Evolutionary conservation across 2,797 vertebrate genomes (phyloP).

Genomic region (Muscicapa striata): DNA sequence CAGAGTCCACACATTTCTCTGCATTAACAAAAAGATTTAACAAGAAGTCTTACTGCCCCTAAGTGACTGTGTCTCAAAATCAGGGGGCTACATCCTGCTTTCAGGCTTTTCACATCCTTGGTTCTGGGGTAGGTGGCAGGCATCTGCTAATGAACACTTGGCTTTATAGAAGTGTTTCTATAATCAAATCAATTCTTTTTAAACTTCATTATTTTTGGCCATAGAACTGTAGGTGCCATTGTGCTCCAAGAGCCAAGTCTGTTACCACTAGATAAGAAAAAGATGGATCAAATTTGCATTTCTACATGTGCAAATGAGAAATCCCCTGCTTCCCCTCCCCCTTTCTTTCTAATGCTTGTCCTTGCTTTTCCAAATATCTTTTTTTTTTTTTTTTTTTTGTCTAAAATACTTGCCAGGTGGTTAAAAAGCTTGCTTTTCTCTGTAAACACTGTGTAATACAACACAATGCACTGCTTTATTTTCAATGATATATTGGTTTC

Average conservation of each 20-base stretch:
- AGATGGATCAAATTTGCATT: slow-evolving; percentile 48
- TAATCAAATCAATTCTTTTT: slow-evolving; percentile 25
- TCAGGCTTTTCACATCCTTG: not conserved
- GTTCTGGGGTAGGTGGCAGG: not conserved
- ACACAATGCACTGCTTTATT: not conserved
- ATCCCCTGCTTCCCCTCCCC: not conserved
- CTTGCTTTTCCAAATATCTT: not conserved
- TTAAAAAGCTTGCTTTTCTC: not conserved
- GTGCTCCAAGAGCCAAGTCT: not conserved
- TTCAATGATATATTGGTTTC: not conserved
- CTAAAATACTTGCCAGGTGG: not conserved
- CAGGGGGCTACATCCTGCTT: not conserved
- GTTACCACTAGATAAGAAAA: slow-evolving; percentile 52
- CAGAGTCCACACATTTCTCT: not conserved
- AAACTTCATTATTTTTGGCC: slow-evolving; percentile 57
- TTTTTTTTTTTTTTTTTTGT: too few relatives aligned
- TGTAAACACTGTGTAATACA: not conserved
- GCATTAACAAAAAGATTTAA: not conserved
- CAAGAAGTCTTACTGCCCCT: not conserved
- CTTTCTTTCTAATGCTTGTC: not conserved
- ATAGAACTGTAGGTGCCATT: slow-evolving; percentile 40
- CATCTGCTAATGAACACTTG: not conserved
- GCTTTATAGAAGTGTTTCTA: not conserved
- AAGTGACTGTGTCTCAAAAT: not conserved
- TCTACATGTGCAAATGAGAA: slow-evolving; percentile 43